Evolutionary conservation across 2,113 vertebrate species (phyloP).

Genomic region (Semicossyphus pulcher): DNA sequence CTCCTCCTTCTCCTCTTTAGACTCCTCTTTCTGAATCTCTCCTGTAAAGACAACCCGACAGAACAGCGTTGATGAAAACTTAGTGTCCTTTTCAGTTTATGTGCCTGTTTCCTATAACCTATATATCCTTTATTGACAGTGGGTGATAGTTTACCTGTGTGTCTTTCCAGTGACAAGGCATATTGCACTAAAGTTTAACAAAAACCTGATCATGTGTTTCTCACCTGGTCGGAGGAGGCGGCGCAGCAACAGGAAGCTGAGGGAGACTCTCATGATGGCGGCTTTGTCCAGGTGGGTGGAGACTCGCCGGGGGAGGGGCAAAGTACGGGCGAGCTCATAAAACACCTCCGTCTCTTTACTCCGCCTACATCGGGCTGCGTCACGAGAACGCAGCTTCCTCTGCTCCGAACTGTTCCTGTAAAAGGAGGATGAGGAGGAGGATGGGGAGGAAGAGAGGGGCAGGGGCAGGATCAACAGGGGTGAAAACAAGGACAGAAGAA

Average conservation of each 20-base stretch:
- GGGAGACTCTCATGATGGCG: conserved; percentile 90
- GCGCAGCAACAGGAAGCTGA: conserved; percentile 90
- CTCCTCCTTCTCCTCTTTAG: conserved; percentile 21
- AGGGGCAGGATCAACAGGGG: too few species aligned
- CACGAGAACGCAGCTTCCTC: conserved; percentile 90
- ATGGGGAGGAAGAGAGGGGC: neutral
- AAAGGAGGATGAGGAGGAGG: neutral
- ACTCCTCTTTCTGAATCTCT: conserved; percentile 17
- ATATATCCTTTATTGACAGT: too few species aligned
- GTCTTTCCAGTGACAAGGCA: too few species aligned
- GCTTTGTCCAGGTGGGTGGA: conserved; percentile 92
- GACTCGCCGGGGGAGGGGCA: conserved; percentile 89
- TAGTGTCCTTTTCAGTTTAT: too few species aligned
- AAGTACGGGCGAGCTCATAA: conserved; percentile 88
- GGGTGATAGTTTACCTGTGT: too few species aligned
- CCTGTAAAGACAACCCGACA: neutral
- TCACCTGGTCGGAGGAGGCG: conserved; percentile 82
- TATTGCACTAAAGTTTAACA: too few species aligned
- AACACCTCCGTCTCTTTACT: conserved; percentile 92
- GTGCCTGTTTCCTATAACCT: too few species aligned
- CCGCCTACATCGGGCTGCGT: conserved; percentile 89
- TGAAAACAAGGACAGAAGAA: neutral
- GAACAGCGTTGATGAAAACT: neutral
- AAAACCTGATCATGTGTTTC: neutral
- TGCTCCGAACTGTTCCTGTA: conserved; percentile 86